Conservation (phyloP, 2,113 vertebrate species). For the Zosterops lateralis region DNA sequence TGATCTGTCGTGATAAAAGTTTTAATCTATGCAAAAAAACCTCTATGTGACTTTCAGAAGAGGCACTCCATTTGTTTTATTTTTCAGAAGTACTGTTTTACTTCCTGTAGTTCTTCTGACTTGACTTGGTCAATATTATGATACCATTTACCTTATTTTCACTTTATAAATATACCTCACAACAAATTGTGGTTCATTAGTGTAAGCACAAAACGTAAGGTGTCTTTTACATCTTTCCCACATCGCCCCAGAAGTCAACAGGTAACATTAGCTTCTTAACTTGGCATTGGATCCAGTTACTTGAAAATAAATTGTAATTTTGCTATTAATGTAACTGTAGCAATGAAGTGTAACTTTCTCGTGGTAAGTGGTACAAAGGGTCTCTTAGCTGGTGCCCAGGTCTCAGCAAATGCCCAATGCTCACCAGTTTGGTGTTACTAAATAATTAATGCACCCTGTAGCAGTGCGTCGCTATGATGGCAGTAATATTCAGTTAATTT, state of each 20-base stretch:
- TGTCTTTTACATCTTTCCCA: neutral
- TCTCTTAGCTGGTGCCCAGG: neutral
- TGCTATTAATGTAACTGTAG: neutral
- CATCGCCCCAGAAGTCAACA: neutral
- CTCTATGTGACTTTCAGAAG: neutral
- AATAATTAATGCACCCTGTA: neutral
- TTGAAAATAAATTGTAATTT: neutral
- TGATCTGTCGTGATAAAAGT: neutral
- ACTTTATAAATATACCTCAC: neutral
- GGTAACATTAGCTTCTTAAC: neutral
- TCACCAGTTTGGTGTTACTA: neutral
- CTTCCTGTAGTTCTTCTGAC: neutral
- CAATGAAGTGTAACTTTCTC: neutral
- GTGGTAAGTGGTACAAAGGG: neutral
- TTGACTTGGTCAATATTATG: neutral
- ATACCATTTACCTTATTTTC: neutral
- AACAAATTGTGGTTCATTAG: neutral
- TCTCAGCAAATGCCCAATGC: neutral
- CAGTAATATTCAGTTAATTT: neutral
- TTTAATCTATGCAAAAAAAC: conserved; percentile 16
- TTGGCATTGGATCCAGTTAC: neutral
- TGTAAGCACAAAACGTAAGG: neutral
- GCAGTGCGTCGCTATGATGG: neutral
- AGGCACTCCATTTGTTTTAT: neutral
- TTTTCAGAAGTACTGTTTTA: neutral